A percentile compares a stretch with the other conserved stretches of the same genome.
Conservation (phyloP, 92 coral and sea anemone genomes). For the Pocillopora grandis region DNA sequence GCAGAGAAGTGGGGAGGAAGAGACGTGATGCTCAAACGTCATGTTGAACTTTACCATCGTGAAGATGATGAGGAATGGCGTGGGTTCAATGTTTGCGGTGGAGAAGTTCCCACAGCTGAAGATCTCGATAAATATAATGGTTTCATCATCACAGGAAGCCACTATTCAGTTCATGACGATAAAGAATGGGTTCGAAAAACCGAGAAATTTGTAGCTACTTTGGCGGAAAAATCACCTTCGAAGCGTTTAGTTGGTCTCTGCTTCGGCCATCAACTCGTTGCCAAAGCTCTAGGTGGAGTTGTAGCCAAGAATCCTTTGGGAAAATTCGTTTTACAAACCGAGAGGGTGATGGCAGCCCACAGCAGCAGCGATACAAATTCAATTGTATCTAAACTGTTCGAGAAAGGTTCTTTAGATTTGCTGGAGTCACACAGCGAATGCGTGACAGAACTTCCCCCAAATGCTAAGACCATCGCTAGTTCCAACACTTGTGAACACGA, state of each 20-base stretch:
- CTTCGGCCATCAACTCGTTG: conserved; percentile 85
- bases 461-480: conserved; percentile 64
- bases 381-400: conserved; percentile 45
- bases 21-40: conserved; percentile 52
- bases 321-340: conserved; percentile 71
- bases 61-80: conserved; percentile 56
- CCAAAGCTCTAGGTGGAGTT: conserved; percentile 80
- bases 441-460: conserved; percentile 65
- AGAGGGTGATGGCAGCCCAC: conserved; percentile 46
- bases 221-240: conserved; percentile 44
- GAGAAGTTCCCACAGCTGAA: conserved; percentile 61
- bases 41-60: conserved; percentile 18
- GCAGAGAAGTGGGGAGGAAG: conserved; percentile 83
- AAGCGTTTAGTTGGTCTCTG: conserved; percentile 80
- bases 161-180: conserved; percentile 68
- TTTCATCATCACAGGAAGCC: conserved; percentile 75
- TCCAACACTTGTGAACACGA: conserved; percentile 79
- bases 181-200: conserved; percentile 65
- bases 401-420: conserved; percentile 57
- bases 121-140: conserved; percentile 68
- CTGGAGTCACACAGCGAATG: conserved; percentile 86
- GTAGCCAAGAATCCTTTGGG: conserved; percentile 74
- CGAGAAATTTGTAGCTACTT: conserved; percentile 45
- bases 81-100: conserved; percentile 50
- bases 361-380: conserved; percentile 26